phyloP scores from a whole-genome alignment of 64 coral and sea anemone genomes.

The Stylophora pistillata region DNA sequence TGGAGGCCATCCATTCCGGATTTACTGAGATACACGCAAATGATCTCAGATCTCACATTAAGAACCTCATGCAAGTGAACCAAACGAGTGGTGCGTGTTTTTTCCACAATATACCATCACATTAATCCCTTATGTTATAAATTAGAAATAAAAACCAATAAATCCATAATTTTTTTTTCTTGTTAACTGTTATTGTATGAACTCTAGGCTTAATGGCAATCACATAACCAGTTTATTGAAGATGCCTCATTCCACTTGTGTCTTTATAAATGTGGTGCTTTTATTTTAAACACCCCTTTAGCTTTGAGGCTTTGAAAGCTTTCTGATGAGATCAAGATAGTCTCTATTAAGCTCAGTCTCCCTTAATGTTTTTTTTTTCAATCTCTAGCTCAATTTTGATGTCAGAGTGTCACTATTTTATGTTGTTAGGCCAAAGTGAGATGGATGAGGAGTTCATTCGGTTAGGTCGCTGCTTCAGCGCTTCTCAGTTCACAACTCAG shows the following conservation, averaged over 20 bases:
- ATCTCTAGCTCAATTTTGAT: neutral
- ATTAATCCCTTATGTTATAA: neutral
- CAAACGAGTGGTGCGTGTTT: slow-evolving; percentile 44
- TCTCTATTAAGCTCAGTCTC: no score
- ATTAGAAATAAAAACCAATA: neutral
- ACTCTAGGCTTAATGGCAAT: no score
- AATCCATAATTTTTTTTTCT: no score
- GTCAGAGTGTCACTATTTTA: neutral
- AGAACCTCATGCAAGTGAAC: slow-evolving; percentile 59
- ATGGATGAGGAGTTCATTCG: slow-evolving; percentile 81
- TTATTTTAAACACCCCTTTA: no score
- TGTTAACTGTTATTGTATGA: no score
- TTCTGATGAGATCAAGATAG: no score
- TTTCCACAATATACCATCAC: neutral
- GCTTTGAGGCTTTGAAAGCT: no score
- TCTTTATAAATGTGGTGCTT: no score
- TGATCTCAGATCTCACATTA: slow-evolving; percentile 64
- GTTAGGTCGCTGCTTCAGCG: slow-evolving; percentile 17
- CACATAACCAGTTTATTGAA: no score
- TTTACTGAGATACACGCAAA: slow-evolving; percentile 83
- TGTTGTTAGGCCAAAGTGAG: slow-evolving; percentile 41
- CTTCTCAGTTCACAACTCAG: slow-evolving; percentile 51
- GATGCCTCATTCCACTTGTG: no score
- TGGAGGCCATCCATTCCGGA: slow-evolving; percentile 84
- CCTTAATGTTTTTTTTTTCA: no score